Evolutionary conservation across 1,140 invertebrate species (phyloP).

Genomic region (Cyclargus thomasi): DNA sequence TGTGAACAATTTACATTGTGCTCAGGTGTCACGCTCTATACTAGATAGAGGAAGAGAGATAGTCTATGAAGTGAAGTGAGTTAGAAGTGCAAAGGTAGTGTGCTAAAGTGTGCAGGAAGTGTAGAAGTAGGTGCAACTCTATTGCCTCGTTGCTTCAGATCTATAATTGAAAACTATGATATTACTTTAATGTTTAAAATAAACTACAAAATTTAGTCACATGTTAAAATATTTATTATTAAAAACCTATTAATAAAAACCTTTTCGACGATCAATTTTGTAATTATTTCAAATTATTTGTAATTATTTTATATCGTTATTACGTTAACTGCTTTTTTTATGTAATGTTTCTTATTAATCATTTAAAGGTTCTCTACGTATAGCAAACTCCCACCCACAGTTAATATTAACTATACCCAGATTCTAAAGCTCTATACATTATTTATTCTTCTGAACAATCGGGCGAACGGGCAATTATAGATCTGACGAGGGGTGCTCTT

Average conservation of each 20-base stretch:
- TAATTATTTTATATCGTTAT: too few species aligned
- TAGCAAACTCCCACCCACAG: too few species aligned
- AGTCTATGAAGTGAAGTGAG: constrained; percentile 54
- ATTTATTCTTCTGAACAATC: background rate
- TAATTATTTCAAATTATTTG: too few species aligned
- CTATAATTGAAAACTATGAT: constrained; percentile 38
- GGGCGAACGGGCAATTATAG: constrained; percentile 40
- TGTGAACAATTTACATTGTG: constrained; percentile 56
- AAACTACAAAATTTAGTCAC: too few species aligned
- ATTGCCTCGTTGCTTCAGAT: constrained; percentile 43
- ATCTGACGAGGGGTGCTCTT: constrained; percentile 64
- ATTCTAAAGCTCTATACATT: too few species aligned
- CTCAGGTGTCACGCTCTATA: constrained; percentile 59
- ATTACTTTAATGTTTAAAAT: background rate
- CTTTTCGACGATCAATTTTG: too few species aligned
- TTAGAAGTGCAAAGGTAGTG: constrained; percentile 64
- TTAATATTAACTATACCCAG: background rate
- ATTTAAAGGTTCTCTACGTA: too few species aligned
- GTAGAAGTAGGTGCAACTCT: constrained; percentile 61
- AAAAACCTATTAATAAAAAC: too few species aligned
- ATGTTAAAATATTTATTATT: too few species aligned
- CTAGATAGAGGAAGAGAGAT: constrained; percentile 58
- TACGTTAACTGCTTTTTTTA: too few species aligned
- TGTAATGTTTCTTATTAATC: too few species aligned
- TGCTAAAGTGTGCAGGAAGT: constrained; percentile 59